These are phyloP conservation scores for Abrostola tripartita DNA, from an alignment of 2,888 invertebrate genomes.

Conservation along the genomic window DNA sequence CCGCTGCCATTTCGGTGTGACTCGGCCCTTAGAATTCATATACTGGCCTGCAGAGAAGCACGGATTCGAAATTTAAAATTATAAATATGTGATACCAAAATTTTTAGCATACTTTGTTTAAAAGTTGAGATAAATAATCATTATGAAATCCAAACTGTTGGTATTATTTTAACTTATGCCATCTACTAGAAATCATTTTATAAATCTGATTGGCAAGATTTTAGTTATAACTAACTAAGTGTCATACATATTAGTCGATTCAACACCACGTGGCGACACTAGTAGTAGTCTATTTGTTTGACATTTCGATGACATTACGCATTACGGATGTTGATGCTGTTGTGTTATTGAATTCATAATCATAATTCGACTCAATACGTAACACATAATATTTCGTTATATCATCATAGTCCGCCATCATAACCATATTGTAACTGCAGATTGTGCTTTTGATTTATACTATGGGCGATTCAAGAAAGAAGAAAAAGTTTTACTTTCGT, in stretches of 20 bases:
- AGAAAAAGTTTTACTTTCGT: conserved; percentile 85
- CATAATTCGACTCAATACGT: conserved; percentile 84
- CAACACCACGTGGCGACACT: conserved; percentile 6
- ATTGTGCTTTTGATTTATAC: conserved; percentile 43
- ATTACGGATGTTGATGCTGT: conserved; percentile 62
- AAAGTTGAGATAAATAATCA: too few species aligned
- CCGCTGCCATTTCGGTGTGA: too few species aligned
- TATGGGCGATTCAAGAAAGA: conserved; percentile 83
- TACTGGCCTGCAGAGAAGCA: too few species aligned
- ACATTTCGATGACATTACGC: conserved; percentile 47
- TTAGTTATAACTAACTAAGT: neutral
- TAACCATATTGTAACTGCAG: conserved; percentile 53
- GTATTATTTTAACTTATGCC: too few species aligned
- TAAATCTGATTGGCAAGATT: neutral
- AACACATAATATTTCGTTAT: conserved; percentile 81
- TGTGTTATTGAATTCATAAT: conserved; percentile 80
- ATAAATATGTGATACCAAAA: too few species aligned
- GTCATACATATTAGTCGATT: neutral
- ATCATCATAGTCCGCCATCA: conserved; percentile 70
- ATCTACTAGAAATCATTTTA: too few species aligned
- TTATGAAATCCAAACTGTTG: too few species aligned
- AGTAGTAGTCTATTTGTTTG: conserved; percentile 12
- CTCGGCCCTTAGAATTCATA: too few species aligned
- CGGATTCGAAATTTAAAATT: too few species aligned
- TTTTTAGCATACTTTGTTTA: too few species aligned